These are phyloP conservation scores for Clarias laeviceps DNA, from an alignment of 2,797 vertebrate genomes.

Conservation along the genomic window DNA sequence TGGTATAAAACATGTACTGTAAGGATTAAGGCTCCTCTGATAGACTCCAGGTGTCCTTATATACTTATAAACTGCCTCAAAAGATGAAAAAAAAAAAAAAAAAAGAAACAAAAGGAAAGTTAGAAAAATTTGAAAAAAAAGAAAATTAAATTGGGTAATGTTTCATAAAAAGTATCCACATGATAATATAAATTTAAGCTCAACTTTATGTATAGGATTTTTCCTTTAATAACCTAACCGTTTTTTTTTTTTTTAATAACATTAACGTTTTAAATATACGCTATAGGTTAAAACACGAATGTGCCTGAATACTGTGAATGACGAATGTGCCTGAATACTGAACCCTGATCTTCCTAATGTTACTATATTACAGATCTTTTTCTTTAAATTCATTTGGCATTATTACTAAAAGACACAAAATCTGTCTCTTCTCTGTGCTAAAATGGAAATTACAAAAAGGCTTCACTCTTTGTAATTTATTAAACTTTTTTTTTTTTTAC, in stretches of 20 bases:
- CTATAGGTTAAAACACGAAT: not conserved
- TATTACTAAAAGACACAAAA: not conserved
- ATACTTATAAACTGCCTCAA: not conserved
- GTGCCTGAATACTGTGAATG: not conserved
- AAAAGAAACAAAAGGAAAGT: too few relatives aligned
- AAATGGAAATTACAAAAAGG: not conserved
- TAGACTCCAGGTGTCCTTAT: not conserved
- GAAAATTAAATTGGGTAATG: not conserved
- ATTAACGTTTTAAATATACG: too few relatives aligned
- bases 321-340: not conserved
- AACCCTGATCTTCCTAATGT: not conserved
- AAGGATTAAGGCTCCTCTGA: not conserved
- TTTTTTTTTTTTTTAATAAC: too few relatives aligned
- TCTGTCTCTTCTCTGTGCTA: not conserved
- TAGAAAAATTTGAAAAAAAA: too few relatives aligned
- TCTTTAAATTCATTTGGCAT: not conserved
- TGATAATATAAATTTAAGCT: too few relatives aligned
- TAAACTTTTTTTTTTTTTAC: not conserved
- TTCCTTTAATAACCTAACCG: too few relatives aligned
- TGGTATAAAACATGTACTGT: slow-evolving; percentile 8
- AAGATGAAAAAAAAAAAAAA: too few relatives aligned
- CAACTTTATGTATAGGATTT: too few relatives aligned
- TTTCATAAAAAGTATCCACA: not conserved
- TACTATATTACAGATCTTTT: not conserved
- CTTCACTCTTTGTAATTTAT: not conserved